Evolutionary conservation across 2,797 vertebrate species (phyloP).

Genomic region (Neomorphus geoffroyi): DNA sequence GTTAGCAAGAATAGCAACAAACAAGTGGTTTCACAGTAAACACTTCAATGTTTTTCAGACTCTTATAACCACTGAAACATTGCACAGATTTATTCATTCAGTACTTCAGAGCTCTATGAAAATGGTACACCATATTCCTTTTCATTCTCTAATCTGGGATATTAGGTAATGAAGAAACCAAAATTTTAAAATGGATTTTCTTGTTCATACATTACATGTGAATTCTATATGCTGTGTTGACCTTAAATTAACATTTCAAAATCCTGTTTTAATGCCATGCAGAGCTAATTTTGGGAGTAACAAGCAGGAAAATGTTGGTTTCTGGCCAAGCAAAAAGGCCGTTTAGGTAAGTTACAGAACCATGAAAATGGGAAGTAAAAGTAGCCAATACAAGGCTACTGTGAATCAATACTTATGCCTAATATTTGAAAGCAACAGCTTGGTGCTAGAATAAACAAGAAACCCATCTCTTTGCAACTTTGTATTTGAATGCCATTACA

Average conservation of each 20-base stretch:
- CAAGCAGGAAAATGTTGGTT: not conserved
- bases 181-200: not conserved
- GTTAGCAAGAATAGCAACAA: not conserved
- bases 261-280: not conserved
- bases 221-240: not conserved
- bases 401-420: not conserved
- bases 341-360: not conserved
- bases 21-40: not conserved
- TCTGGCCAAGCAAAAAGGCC: not conserved
- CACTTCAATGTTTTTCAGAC: not conserved
- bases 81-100: not conserved
- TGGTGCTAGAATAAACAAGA: not conserved
- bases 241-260: not conserved
- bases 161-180: not conserved
- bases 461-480: not conserved
- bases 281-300: not conserved
- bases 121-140: not conserved
- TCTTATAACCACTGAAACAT: not conserved
- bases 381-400: not conserved
- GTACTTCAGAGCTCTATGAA: not conserved
- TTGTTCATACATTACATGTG: fast-evolving
- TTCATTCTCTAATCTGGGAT: not conserved
- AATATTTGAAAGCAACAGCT: not conserved
- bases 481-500: not conserved
- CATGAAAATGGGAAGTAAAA: not conserved